These are phyloP conservation scores for Todiramphus saurophagus DNA, from an alignment of 2,113 vertebrate genomes.

Conservation along the genomic window DNA sequence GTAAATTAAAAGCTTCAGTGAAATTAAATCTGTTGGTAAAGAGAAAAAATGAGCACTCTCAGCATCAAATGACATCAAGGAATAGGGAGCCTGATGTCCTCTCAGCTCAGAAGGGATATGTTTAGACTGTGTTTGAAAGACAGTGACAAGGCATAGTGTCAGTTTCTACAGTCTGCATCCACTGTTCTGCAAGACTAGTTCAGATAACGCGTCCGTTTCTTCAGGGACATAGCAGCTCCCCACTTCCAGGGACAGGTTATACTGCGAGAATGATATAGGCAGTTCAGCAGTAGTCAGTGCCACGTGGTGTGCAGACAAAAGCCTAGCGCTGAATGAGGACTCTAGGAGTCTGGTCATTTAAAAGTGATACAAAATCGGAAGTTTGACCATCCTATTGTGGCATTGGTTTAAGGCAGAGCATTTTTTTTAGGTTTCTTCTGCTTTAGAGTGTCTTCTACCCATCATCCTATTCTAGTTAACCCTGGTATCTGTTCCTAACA, in stretches of 20 bases:
- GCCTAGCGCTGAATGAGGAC: not conserved
- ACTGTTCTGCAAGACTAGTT: not conserved
- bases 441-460: not conserved
- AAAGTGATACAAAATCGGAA: not conserved
- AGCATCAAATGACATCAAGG: not conserved
- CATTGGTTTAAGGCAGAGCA: not conserved
- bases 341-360: not conserved
- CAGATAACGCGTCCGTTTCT: not conserved
- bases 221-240: not conserved
- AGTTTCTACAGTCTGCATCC: not conserved
- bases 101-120: not conserved
- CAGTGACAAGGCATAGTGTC: not conserved
- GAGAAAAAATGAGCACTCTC: not conserved
- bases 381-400: not conserved
- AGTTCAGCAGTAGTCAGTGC: not conserved
- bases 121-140: not conserved
- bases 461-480: not conserved
- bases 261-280: not conserved
- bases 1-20: not conserved
- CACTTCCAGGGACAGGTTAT: accelerated
- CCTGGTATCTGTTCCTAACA: not conserved
- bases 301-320: not conserved
- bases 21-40: not conserved
- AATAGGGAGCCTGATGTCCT: not conserved
- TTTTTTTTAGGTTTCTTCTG: not conserved